These are phyloP conservation scores for Yoshiicerus persimilis DNA, from an alignment of 1,140 invertebrate species.

Conservation along the genomic window DNA sequence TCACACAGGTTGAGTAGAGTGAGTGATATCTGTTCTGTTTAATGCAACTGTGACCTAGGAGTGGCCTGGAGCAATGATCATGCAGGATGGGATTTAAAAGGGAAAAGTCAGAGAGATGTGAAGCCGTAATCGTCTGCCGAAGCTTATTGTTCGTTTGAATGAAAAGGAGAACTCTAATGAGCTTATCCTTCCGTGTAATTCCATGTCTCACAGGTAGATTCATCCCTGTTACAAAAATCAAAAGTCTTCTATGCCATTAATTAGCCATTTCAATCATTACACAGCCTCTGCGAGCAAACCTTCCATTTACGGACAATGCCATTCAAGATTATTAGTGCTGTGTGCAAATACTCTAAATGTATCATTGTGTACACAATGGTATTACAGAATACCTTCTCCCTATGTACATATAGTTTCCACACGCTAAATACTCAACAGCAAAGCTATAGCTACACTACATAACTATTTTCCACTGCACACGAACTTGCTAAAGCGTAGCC, in stretches of 20 bases:
- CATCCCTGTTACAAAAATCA: neutral
- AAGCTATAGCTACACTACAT: neutral
- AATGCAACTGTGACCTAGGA: neutral
- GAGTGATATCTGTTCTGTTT: neutral
- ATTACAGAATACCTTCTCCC: neutral
- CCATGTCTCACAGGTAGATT: neutral
- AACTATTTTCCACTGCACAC: no score
- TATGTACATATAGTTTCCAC: neutral
- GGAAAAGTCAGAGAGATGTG: neutral
- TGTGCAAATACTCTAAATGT: neutral
- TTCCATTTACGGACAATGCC: neutral
- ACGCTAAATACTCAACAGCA: neutral
- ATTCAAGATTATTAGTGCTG: neutral
- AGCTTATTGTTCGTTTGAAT: neutral
- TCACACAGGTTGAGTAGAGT: neutral
- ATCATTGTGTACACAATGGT: neutral
- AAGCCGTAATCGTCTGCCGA: neutral
- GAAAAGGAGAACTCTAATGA: neutral
- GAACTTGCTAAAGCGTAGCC: no score
- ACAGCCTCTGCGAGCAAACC: neutral
- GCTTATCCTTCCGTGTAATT: neutral
- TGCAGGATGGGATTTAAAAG: neutral
- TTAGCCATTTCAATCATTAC: neutral
- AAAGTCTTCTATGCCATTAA: neutral
- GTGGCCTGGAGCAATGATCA: neutral